Base-by-base conservation (phyloP, 2,797 vertebrate species). In the Artibeus lituratus region DNA sequence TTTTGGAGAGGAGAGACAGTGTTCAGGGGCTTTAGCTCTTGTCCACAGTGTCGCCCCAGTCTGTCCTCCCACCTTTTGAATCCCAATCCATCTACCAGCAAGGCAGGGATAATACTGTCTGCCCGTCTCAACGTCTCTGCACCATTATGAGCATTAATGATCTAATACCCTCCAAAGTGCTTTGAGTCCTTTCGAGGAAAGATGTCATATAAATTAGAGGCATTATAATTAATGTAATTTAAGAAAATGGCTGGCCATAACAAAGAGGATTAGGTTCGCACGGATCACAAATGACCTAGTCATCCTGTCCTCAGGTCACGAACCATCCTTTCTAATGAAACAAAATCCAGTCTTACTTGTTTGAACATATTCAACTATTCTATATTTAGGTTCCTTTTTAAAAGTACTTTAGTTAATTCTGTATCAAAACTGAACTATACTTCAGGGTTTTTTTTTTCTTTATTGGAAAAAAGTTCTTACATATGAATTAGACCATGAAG, bases 211-310 rank as follows among this genome's bases (percentile, higher is more conserved):
- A 94, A 97, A 95, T 97, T 94, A 95, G 70, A 95, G 67, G 47
- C 74, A 93, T 86, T 44, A 91, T 95, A 96, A 96, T 96, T 94
- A 95, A 97, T 84, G 88, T 94, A 96, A 97, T 91, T 95, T 90
- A 91, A 94, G 90, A 86, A 97, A 96, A 97, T 84, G 47, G 73
- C 94, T 89, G 47, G 73, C 70, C 65, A 77, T 92, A 94, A 76
- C 88, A 86, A 55, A 81, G 69, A 95, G 57, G 83, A 92, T 92
- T 57, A 69, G 90, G 65, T 87, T 95, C 94, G 69, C 22, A 14
- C 1, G 3, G 96, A 77, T 94, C 92, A 92, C 44, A 80, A 51
- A 94, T 22, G 51, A 94, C 88, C 39, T 29, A 22, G 78, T 55
- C 82, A 69, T 65, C 72, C 32, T 57, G 86, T 55, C 78, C 49